These are phyloP conservation scores for Atta texana DNA, from an alignment of 1,140 invertebrate genomes.

Conservation along the genomic window DNA sequence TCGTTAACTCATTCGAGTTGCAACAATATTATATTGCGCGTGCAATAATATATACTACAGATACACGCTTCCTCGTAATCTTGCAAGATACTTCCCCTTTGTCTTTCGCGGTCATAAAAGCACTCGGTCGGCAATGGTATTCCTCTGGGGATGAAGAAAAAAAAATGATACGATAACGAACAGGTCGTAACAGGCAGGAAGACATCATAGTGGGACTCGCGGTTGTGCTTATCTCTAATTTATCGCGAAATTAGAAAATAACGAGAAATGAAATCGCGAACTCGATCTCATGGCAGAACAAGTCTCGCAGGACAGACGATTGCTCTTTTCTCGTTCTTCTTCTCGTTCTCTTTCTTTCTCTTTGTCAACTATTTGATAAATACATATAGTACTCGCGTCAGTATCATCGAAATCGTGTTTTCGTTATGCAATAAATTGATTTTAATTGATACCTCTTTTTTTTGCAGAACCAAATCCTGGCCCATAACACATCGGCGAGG, in stretches of 20 bases:
- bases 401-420: background rate
- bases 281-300: conserved; percentile 41
- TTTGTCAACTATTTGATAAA: conserved; percentile 5
- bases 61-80: conserved; percentile 27
- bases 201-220: conserved; percentile 23
- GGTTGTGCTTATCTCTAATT: conserved; percentile 71
- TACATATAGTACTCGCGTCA: background rate
- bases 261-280: conserved; percentile 70
- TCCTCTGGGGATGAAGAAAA: background rate
- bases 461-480: conserved; percentile 86
- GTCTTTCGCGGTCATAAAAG: conserved; percentile 53
- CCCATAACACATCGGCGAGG: conserved; percentile 89
- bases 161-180: conserved; percentile 50
- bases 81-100: conserved; percentile 56
- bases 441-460: conserved; percentile 27
- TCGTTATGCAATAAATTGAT: background rate
- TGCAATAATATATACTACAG: background rate
- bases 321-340: conserved; percentile 13
- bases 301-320: conserved; percentile 42
- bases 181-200: conserved; percentile 34
- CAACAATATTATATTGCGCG: conserved; percentile 18
- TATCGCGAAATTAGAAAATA: conserved; percentile 64
- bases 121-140: conserved; percentile 8
- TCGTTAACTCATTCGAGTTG: conserved; percentile 46
- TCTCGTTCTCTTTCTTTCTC: background rate